These are phyloP conservation scores for Homarus americanus DNA, from an alignment of 1,140 invertebrate species.

Conservation along the genomic window DNA sequence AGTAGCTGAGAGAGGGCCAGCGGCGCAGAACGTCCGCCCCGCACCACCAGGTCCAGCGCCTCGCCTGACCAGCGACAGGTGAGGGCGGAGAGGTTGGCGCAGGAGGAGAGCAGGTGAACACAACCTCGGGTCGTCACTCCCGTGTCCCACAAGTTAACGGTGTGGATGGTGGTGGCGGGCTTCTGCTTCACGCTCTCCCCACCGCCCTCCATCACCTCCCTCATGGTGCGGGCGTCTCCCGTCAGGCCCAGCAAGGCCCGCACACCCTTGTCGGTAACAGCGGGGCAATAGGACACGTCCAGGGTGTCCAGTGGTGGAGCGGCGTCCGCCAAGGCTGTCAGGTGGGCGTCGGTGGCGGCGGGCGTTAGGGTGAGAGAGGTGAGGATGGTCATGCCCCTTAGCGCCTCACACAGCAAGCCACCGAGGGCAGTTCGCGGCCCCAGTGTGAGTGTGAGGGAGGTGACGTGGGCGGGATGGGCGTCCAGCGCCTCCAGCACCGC, in stretches of 20 bases:
- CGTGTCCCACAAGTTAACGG: constrained; percentile 61
- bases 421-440: constrained; percentile 36
- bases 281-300: constrained; percentile 49
- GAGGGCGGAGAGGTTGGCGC: constrained; percentile 34
- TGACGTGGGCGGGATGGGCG: constrained; percentile 35
- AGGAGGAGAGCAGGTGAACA: constrained; percentile 27
- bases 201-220: constrained; percentile 8
- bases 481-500: constrained; percentile 49
- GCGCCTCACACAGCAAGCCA: constrained; percentile 6
- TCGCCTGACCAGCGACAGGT: constrained; percentile 58
- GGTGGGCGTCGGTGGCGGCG: constrained; percentile 45
- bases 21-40: constrained; percentile 23
- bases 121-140: constrained; percentile 55
- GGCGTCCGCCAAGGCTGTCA: constrained; percentile 43
- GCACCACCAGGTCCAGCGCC: constrained; percentile 49
- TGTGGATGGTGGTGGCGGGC: constrained; percentile 16
- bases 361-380: constrained; percentile 50
- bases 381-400: constrained; percentile 35
- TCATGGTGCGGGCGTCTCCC: constrained; percentile 16
- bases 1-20: constrained; percentile 46
- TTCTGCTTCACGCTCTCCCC: background rate
- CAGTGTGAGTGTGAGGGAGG: constrained; percentile 39
- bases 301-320: constrained; percentile 28
- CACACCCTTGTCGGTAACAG: constrained; percentile 55
- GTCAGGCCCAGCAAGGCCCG: constrained; percentile 33